phyloP scores from a whole-genome alignment of 2,888 invertebrate genomes.

The Ametastegia equiseti region DNA sequence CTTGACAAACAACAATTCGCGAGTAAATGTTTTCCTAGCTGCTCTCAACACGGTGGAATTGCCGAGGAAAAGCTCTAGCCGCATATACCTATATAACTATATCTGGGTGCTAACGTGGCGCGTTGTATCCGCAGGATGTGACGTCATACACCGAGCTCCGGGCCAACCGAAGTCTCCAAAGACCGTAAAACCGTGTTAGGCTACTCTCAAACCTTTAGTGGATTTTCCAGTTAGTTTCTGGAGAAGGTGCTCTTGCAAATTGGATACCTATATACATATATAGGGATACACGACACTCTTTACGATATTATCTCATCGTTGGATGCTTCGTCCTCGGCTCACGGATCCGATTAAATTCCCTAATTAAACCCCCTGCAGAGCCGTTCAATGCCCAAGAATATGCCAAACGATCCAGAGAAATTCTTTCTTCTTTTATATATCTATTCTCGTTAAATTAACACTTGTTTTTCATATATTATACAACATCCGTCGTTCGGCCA shows the following conservation, averaged over 20 bases:
- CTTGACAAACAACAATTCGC: slow-evolving; percentile 34
- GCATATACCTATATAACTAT: not conserved
- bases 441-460: not conserved
- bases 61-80: slow-evolving; percentile 7
- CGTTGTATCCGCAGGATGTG: slow-evolving; percentile 43
- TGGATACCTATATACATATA: not conserved
- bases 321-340: not conserved
- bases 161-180: slow-evolving; percentile 20
- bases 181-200: slow-evolving; percentile 32
- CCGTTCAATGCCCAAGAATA: not conserved
- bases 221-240: slow-evolving; percentile 12
- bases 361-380: slow-evolving; percentile 2
- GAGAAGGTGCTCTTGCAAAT: not conserved
- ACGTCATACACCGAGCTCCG: slow-evolving; percentile 32
- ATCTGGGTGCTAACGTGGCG: slow-evolving; percentile 37
- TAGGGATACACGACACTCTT: not conserved
- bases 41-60: not conserved
- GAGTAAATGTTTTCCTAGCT: slow-evolving; percentile 30
- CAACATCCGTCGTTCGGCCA: not conserved
- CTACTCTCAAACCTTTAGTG: slow-evolving; percentile 6
- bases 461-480: not conserved
- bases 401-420: not conserved
- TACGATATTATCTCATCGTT: not conserved
- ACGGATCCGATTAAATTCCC: slow-evolving; percentile 1
- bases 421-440: not conserved